A percentile compares a stretch with the other conserved stretches of the same genome.
phyloP scores from a whole-genome alignment of 2,113 vertebrate genomes.

The Toxotes jaculatrix region DNA sequence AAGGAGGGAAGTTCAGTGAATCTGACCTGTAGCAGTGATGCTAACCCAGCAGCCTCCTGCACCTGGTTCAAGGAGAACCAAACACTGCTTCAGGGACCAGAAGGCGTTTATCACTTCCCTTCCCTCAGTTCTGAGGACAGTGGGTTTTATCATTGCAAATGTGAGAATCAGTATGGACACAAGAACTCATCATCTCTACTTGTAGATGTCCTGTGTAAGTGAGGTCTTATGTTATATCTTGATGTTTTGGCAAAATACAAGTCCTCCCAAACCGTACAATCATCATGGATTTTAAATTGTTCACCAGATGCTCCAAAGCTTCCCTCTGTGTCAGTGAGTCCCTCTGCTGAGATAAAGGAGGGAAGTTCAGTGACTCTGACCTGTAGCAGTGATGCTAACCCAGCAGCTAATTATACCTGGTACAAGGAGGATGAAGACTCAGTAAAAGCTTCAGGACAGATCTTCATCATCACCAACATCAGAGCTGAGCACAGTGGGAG shows the following conservation, averaged over 20 bases:
- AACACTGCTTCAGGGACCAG: too few species aligned
- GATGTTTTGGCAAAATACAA: too few species aligned
- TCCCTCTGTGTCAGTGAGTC: conserved; percentile 2
- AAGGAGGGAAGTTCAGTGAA: too few species aligned
- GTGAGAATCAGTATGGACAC: conserved; percentile 2
- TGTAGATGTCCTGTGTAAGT: conserved; percentile 19
- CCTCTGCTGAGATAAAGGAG: background rate
- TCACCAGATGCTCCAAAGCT: conserved; percentile 6
- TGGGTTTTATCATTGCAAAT: conserved; percentile 4
- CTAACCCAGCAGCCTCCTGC: too few species aligned
- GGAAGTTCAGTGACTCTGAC: conserved; percentile 25
- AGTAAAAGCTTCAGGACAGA: background rate
- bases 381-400: conserved; percentile 42
- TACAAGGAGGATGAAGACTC: conserved; percentile 10
- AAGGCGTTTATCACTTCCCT: background rate
- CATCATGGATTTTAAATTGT: background rate
- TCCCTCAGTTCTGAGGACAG: background rate
- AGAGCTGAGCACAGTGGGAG: conserved; percentile 19
- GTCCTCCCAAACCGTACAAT: background rate
- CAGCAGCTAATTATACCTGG: conserved; percentile 25
- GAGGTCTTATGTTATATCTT: too few species aligned
- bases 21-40: too few species aligned
- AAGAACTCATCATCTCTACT: background rate
- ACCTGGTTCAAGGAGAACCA: too few species aligned
- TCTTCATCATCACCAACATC: background rate